A percentile compares a stretch with the other conserved stretches of the same genome.
Conservation (phyloP, 2,797 vertebrate genomes). For the Mycteria americana region DNA sequence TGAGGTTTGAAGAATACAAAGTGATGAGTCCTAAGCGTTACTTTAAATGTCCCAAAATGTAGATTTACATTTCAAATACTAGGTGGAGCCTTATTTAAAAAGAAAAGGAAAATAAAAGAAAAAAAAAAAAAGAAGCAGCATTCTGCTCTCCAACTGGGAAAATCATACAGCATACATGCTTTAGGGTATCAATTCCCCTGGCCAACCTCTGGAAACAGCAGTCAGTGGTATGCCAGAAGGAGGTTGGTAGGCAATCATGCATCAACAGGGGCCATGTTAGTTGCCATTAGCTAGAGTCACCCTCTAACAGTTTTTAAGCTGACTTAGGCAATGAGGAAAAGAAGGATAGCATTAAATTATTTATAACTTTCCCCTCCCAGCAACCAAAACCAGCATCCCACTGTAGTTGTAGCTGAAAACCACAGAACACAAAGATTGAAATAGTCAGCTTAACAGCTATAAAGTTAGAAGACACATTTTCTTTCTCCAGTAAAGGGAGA, state of each 20-base stretch:
- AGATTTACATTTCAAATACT: neutral
- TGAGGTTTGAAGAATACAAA: neutral
- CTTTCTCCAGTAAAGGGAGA: neutral
- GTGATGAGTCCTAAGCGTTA: fast-evolving
- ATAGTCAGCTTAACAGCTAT: neutral
- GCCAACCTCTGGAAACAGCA: neutral
- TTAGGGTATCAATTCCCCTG: neutral
- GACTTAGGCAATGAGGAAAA: neutral
- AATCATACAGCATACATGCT: neutral
- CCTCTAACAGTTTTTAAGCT: neutral
- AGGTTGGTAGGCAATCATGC: neutral
- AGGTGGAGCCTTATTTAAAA: too few relatives aligned
- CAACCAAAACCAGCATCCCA: neutral
- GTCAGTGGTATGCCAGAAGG: neutral
- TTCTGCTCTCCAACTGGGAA: neutral
- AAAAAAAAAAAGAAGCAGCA: neutral
- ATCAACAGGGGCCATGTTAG: neutral
- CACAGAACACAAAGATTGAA: neutral
- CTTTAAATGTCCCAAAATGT: neutral
- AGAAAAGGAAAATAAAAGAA: neutral
- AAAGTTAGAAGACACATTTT: neutral
- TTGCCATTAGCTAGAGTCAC: neutral
- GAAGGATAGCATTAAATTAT: neutral
- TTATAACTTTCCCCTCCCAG: neutral
- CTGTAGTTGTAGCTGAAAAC: neutral